A percentile compares a stretch with the other conserved stretches of the same genome.
Evolutionary conservation across 2,888 invertebrate species (phyloP).

Genomic region (Oxyteleia sp.): DNA sequence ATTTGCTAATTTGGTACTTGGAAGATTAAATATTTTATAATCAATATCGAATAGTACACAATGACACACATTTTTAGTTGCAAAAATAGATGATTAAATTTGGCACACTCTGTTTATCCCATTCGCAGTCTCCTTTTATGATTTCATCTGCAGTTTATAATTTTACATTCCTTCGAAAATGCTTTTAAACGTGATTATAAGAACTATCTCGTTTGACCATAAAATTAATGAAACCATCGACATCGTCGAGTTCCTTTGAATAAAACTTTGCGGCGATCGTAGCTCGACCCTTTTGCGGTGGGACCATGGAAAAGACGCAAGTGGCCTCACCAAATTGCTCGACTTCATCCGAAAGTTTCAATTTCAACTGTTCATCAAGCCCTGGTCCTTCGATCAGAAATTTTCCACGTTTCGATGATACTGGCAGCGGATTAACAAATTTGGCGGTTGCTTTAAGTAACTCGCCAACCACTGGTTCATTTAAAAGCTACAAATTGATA

Average conservation of each 20-base stretch:
- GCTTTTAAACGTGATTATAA: conserved; percentile 28
- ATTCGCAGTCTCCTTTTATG: too few species aligned
- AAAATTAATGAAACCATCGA: conserved; percentile 95
- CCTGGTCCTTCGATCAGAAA: conserved; percentile 95
- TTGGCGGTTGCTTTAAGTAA: conserved; percentile 90
- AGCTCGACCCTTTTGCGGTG: conserved; percentile 93
- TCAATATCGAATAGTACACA: too few species aligned
- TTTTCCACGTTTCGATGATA: conserved; percentile 92
- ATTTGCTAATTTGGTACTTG: too few species aligned
- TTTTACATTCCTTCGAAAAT: too few species aligned
- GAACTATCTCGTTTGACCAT: conserved; percentile 89
- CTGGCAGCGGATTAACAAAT: conserved; percentile 94
- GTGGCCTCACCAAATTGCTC: conserved; percentile 91
- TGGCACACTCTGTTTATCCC: too few species aligned
- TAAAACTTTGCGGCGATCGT: conserved; percentile 95
- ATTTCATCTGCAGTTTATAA: too few species aligned
- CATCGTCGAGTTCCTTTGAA: conserved; percentile 95
- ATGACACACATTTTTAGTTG: too few species aligned
- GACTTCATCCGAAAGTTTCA: conserved; percentile 90
- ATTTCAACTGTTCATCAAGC: conserved; percentile 91
- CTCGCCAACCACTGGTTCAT: conserved; percentile 87
- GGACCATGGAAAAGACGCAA: conserved; percentile 92
- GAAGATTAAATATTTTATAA: too few species aligned
- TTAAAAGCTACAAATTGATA: conserved; percentile 83
- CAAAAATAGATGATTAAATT: too few species aligned